A percentile compares a stretch with the other conserved stretches of the same genome.
These are phyloP conservation scores for Pterophyllum scalare DNA, from an alignment of 2,113 vertebrate species.

Conservation along the genomic window DNA sequence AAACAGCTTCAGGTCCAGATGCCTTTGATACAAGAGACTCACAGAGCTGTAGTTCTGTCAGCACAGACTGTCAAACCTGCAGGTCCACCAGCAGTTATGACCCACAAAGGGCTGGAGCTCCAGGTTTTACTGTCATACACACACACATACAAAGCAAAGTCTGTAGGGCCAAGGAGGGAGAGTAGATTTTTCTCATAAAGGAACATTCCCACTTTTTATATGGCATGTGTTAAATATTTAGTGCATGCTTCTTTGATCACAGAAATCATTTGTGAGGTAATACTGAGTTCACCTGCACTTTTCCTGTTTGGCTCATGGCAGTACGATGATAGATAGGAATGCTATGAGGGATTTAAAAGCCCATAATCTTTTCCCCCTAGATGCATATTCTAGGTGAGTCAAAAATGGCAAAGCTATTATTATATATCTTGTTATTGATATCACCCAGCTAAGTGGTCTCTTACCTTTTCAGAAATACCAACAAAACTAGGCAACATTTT, in stretches of 20 bases:
- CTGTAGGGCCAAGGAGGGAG: slow-evolving; percentile 20
- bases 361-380: not conserved
- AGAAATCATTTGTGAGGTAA: slow-evolving; percentile 42
- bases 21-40: slow-evolving; percentile 21
- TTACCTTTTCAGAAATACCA: not conserved
- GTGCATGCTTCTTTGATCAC: slow-evolving; percentile 60
- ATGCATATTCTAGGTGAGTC: not conserved
- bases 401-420: accelerated
- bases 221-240: slow-evolving; percentile 60
- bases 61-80: slow-evolving; percentile 14
- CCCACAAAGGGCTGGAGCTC: slow-evolving; percentile 38
- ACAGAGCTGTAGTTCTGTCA: slow-evolving; percentile 32
- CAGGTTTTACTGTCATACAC: slow-evolving; percentile 52
- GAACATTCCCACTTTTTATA: slow-evolving; percentile 55
- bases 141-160: slow-evolving; percentile 4
- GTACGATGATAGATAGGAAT: not conserved
- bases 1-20: slow-evolving; percentile 15
- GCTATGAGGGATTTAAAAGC: not conserved
- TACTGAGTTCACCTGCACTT: not conserved
- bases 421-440: not conserved
- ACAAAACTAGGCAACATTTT: not conserved
- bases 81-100: slow-evolving; percentile 44
- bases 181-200: slow-evolving; percentile 56
- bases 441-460: not conserved
- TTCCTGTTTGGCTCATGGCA: not conserved